These are phyloP conservation scores for Saccostrea cuccullata DNA, from an alignment of 1,140 invertebrate genomes.

Conservation along the genomic window DNA sequence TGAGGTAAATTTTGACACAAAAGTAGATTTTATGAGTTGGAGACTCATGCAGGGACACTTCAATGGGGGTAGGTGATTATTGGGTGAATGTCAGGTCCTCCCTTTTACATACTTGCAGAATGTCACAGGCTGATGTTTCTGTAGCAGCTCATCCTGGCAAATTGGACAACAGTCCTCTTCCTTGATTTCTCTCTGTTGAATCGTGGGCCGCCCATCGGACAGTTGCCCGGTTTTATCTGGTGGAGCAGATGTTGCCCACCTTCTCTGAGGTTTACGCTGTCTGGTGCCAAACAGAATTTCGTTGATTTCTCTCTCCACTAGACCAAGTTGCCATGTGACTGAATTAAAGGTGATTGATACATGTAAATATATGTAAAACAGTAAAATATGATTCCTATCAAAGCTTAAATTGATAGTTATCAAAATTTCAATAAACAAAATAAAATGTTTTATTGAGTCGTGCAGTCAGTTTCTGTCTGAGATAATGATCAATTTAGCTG, in stretches of 20 bases:
- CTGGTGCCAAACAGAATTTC: constrained; percentile 71
- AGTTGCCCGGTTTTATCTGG: constrained; percentile 4
- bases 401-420: too few relatives aligned
- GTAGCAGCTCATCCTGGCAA: constrained; percentile 78
- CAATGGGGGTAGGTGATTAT: too few relatives aligned
- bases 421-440: too few relatives aligned
- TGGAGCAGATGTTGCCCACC: constrained; percentile 42
- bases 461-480: too few relatives aligned
- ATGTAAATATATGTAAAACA: too few relatives aligned
- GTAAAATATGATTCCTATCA: too few relatives aligned
- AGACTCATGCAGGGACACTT: too few relatives aligned
- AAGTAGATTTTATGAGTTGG: too few relatives aligned
- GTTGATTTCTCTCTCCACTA: constrained; percentile 78
- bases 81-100: too few relatives aligned
- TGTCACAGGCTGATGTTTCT: constrained; percentile 76
- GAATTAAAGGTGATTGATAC: not conserved
- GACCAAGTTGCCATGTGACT: constrained; percentile 78
- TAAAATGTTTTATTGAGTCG: too few relatives aligned
- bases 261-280: constrained; percentile 55
- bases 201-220: constrained; percentile 62
- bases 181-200: constrained; percentile 75
- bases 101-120: constrained; percentile 75
- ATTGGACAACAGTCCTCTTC: constrained; percentile 79
- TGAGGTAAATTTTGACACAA: too few relatives aligned
- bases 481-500: too few relatives aligned